phyloP scores from a whole-genome alignment of 2,888 invertebrate species.

The Drosophila formosana region DNA sequence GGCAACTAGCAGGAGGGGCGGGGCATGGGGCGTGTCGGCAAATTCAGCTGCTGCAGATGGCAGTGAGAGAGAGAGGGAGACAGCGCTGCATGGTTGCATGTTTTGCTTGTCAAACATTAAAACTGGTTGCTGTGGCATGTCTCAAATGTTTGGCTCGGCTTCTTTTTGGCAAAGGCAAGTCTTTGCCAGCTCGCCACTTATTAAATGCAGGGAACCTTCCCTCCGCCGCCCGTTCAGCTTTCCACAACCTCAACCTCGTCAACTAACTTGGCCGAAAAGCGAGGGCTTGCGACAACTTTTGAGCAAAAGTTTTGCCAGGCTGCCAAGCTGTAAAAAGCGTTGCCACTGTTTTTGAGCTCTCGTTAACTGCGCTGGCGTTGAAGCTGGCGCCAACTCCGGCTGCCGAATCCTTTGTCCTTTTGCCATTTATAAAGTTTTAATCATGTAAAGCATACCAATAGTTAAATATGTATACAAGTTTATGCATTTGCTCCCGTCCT shows the following conservation, averaged over 20 bases:
- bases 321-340: constrained; percentile 41
- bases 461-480: constrained; percentile 26
- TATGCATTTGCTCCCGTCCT: neutral
- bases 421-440: constrained; percentile 63
- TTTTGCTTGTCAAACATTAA: constrained; percentile 77
- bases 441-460: constrained; percentile 62
- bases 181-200: constrained; percentile 42
- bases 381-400: constrained; percentile 14
- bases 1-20: constrained; percentile 3
- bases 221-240: neutral
- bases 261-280: constrained; percentile 57
- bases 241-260: constrained; percentile 12
- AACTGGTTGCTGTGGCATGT: constrained; percentile 59
- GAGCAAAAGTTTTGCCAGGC: constrained; percentile 58
- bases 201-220: constrained; percentile 55
- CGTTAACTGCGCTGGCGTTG: constrained; percentile 46
- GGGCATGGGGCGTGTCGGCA: constrained; percentile 16
- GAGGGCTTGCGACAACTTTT: constrained; percentile 65
- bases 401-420: constrained; percentile 34
- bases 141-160: constrained; percentile 54
- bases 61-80: constrained; percentile 6
- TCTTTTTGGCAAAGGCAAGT: constrained; percentile 36
- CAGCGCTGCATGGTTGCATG: constrained; percentile 52
- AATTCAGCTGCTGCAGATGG: constrained; percentile 40
- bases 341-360: constrained; percentile 55